Conservation (phyloP, 2,797 vertebrate genomes). For the Sciaenops ocellatus region DNA sequence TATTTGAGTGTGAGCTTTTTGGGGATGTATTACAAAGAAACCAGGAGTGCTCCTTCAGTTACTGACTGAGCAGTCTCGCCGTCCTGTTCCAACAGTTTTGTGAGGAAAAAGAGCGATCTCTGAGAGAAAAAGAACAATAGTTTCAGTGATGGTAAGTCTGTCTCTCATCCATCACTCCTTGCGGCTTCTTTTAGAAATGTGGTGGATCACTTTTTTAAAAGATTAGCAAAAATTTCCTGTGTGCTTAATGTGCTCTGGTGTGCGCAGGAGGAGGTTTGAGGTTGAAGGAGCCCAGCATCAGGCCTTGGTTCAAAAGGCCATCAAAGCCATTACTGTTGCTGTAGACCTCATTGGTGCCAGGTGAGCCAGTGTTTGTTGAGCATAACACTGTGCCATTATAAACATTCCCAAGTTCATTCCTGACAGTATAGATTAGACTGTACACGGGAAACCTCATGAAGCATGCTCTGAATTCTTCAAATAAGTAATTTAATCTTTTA, state of each 20-base stretch:
- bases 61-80: constrained; percentile 1
- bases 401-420: constrained; percentile 32
- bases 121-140: constrained; percentile 14
- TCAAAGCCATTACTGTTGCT: constrained; percentile 53
- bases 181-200: constrained; percentile 33
- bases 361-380: constrained; percentile 36
- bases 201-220: constrained; percentile 6
- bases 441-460: constrained; percentile 7
- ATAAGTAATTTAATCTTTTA: constrained; percentile 16
- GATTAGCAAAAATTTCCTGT: constrained; percentile 30
- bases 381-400: constrained; percentile 7
- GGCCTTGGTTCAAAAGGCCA: constrained; percentile 61
- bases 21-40: neutral
- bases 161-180: constrained; percentile 6
- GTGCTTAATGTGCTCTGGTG: constrained; percentile 22
- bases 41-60: neutral
- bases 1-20: neutral
- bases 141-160: constrained; percentile 5
- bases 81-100: neutral
- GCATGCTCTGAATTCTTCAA: constrained; percentile 31
- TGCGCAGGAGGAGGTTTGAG: constrained; percentile 13
- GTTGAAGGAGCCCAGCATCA: constrained; percentile 22
- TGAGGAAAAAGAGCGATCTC: neutral
- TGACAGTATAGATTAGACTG: constrained; percentile 32
- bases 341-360: constrained; percentile 53